Conservation (phyloP, 2,113 vertebrate genomes). For the Chloropsis hardwickii region DNA sequence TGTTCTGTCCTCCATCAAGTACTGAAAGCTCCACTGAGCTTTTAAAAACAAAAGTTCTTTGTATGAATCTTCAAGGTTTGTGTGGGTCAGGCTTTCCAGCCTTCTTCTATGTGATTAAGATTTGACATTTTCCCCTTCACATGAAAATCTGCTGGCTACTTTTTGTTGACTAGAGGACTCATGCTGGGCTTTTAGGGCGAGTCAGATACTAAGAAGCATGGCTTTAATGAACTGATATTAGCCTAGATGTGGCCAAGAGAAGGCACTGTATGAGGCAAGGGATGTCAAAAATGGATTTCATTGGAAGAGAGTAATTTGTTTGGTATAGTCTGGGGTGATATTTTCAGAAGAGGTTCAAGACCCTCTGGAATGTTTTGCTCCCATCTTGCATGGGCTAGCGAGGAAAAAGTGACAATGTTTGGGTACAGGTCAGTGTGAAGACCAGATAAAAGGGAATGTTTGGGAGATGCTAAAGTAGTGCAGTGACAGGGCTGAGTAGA, state of each 20-base stretch:
- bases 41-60: background rate
- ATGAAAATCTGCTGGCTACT: background rate
- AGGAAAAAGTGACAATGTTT: background rate
- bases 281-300: background rate
- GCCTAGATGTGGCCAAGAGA: background rate
- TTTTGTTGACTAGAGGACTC: background rate
- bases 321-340: background rate
- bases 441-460: background rate
- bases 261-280: background rate
- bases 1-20: background rate
- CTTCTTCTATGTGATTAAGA: background rate
- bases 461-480: background rate
- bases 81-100: background rate
- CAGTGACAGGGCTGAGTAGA: background rate
- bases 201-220: background rate
- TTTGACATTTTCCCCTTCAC: background rate
- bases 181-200: background rate
- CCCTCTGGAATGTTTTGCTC: background rate
- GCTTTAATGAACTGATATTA: background rate
- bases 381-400: background rate
- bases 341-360: background rate
- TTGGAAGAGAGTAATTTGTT: background rate
- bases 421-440: background rate
- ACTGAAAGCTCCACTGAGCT: background rate
- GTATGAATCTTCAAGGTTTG: background rate